Evolutionary conservation across 2,888 invertebrate species (phyloP).

Genomic region (Leptogaster cylindrica): DNA sequence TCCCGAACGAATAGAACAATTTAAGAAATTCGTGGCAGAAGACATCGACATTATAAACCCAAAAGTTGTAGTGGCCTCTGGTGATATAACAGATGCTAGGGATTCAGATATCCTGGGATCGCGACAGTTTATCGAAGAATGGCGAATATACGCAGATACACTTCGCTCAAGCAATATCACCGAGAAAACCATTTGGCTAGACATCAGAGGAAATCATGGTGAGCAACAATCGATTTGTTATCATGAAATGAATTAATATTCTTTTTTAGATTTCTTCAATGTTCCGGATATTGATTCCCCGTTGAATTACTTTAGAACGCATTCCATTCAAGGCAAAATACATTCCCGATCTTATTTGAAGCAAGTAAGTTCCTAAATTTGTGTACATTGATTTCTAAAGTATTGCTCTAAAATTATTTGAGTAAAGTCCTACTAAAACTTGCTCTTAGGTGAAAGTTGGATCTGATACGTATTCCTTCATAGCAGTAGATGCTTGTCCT

Average conservation of each 20-base stretch:
- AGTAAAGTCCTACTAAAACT: too few species aligned
- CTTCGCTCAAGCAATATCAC: slow-evolving; percentile 71
- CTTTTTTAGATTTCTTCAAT: slow-evolving; percentile 85
- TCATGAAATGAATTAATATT: neutral
- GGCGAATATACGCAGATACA: slow-evolving; percentile 77
- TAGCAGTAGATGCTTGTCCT: slow-evolving; percentile 86
- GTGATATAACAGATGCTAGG: slow-evolving; percentile 90
- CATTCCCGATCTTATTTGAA: slow-evolving; percentile 78
- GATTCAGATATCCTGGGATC: slow-evolving; percentile 79
- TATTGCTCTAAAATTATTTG: slow-evolving; percentile 43
- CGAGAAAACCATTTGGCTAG: slow-evolving; percentile 80
- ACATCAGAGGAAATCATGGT: slow-evolving; percentile 89
- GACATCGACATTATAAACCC: slow-evolving; percentile 78
- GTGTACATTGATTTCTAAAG: neutral
- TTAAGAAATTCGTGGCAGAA: slow-evolving; percentile 78
- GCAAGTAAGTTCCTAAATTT: slow-evolving; percentile 57
- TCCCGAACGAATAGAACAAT: slow-evolving; percentile 73
- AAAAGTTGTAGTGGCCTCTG: slow-evolving; percentile 79
- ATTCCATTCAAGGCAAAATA: slow-evolving; percentile 76
- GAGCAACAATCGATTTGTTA: slow-evolving; percentile 20
- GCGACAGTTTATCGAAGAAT: slow-evolving; percentile 80
- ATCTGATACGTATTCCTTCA: slow-evolving; percentile 74
- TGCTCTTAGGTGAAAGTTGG: slow-evolving; percentile 63
- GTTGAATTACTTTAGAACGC: slow-evolving; percentile 78
- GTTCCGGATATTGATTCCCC: slow-evolving; percentile 72